Evolutionary conservation across 1,140 invertebrate genomes (phyloP).

Genomic region (Hycleus phaleratus): DNA sequence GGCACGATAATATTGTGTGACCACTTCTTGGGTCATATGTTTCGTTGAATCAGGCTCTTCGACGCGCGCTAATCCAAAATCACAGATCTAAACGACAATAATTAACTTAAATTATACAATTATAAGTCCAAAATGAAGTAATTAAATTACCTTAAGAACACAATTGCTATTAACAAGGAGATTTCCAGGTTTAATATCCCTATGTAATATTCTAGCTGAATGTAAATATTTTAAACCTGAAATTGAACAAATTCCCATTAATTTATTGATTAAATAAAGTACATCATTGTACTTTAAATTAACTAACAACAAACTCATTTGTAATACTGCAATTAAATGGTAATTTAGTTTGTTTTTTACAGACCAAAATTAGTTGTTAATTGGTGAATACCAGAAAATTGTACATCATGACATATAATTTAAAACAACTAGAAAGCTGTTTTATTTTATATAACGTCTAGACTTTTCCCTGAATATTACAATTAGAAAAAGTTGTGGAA

Average conservation of each 20-base stretch:
- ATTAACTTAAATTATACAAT: no score
- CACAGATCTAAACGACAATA: slow-evolving; percentile 73
- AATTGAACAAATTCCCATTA: slow-evolving; percentile 29
- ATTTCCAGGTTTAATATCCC: slow-evolving; percentile 99
- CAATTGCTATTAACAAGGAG: slow-evolving; percentile 98
- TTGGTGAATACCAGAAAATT: no score
- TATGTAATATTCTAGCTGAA: slow-evolving; percentile 93
- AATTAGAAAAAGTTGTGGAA: no score
- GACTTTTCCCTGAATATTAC: no score
- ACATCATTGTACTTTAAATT: neutral
- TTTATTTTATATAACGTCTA: no score
- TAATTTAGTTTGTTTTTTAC: no score
- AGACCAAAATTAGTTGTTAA: no score
- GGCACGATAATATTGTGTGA: slow-evolving; percentile 97
- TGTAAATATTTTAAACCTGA: slow-evolving; percentile 95
- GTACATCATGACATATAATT: no score
- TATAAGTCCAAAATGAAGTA: neutral
- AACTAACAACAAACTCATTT: neutral
- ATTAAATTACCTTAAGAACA: slow-evolving; percentile 75
- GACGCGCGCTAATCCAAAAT: slow-evolving; percentile 83
- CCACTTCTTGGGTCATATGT: slow-evolving; percentile 98
- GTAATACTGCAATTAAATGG: no score
- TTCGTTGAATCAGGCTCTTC: slow-evolving; percentile 86
- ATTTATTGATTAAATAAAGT: neutral
- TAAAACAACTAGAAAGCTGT: no score